Base-by-base conservation (phyloP, 1,140 invertebrate species). In the Littorina saxatilis region DNA sequence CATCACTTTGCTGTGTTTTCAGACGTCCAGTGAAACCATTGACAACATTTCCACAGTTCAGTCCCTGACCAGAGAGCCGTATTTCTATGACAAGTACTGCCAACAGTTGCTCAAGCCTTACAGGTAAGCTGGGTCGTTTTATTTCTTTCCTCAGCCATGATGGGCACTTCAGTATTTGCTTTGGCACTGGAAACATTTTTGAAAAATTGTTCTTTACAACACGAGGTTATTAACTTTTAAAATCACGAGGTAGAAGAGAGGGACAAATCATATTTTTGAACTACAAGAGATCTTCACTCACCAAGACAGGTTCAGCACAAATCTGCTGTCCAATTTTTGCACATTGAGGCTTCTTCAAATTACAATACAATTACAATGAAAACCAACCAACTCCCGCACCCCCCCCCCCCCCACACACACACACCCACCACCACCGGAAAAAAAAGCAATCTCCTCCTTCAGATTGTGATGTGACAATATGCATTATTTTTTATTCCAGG, bases 1-100 rank as follows among this genome's bases (percentile, higher is more conserved):
- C n/a, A n/a, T n/a, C n/a, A n/a, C n/a, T n/a, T n/a, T 0, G 90
- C 55, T 75, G 11, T 47, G 40, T 66, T 85, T 85, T 32, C 76
- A 92, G 91, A 85, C 93, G 20, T 94, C 94, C 13, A 91, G 93
- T 72, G 94, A 94, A 89, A 89, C 93, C 2, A 93, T 94, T 55
- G 91, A 91, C 78, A 94, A 94, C 85, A 94, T 94, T n/a, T 87
- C 94, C 66, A 94, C 94, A n/a, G 94, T 94, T 2, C 93, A 93
- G 27, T 91, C 92, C 66, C 86, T 94, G 23, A 92, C 93, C 27
- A 91, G 92, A 83, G 93, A 94, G 86, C 80, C 88, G 29, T 84
- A 90, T 37, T 94, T 94, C 87, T 91, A 90, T 52, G 70, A 90
- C 2, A 75, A 85, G 72, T 92, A 91, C 81, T 63, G 61, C n/a